Evolutionary conservation across 2,888 invertebrate species (phyloP).

Genomic region (Drosophila maculinotata): DNA sequence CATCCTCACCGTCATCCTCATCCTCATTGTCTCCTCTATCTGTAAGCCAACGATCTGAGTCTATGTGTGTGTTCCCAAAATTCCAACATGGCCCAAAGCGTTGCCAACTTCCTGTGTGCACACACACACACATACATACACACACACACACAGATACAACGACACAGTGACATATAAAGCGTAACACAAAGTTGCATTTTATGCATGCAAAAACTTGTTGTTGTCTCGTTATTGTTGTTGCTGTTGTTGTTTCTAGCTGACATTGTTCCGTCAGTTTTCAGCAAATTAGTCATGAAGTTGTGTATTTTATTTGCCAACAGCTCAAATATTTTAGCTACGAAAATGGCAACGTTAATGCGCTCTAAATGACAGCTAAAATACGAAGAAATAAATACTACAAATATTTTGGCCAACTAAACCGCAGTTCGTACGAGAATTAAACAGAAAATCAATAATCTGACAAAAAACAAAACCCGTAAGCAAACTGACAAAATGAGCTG

Average conservation of each 20-base stretch:
- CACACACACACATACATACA: slow-evolving; percentile 22
- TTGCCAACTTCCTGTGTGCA: slow-evolving; percentile 69
- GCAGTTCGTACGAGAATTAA: slow-evolving; percentile 29
- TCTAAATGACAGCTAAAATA: slow-evolving; percentile 26
- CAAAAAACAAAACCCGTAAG: slow-evolving; percentile 1
- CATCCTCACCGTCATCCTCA: too few relatives aligned
- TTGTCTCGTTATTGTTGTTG: slow-evolving; percentile 18
- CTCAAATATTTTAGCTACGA: slow-evolving; percentile 34
- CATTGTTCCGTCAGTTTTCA: slow-evolving; percentile 63
- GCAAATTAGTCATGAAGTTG: slow-evolving; percentile 73
- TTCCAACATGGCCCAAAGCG: slow-evolving; percentile 70
- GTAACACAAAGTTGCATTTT: slow-evolving; percentile 45
- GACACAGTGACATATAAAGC: slow-evolving; percentile 49
- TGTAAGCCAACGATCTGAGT: slow-evolving; percentile 17
- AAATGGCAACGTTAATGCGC: slow-evolving; percentile 48
- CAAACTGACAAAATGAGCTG: slow-evolving; percentile 28
- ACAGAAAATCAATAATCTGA: slow-evolving; percentile 44
- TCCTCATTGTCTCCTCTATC: slow-evolving; percentile 4
- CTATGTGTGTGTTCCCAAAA: slow-evolving; percentile 42
- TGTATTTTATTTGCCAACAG: slow-evolving; percentile 57
- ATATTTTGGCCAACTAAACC: slow-evolving; percentile 26
- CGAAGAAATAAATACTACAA: slow-evolving; percentile 6
- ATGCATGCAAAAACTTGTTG: slow-evolving; percentile 59
- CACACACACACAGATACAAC: slow-evolving; percentile 8
- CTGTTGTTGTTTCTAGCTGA: slow-evolving; percentile 28